A percentile compares a stretch with the other conserved stretches of the same genome.
Evolutionary conservation across 1,140 invertebrate genomes (phyloP).

Genomic region (Drosophila malerkotliana): DNA sequence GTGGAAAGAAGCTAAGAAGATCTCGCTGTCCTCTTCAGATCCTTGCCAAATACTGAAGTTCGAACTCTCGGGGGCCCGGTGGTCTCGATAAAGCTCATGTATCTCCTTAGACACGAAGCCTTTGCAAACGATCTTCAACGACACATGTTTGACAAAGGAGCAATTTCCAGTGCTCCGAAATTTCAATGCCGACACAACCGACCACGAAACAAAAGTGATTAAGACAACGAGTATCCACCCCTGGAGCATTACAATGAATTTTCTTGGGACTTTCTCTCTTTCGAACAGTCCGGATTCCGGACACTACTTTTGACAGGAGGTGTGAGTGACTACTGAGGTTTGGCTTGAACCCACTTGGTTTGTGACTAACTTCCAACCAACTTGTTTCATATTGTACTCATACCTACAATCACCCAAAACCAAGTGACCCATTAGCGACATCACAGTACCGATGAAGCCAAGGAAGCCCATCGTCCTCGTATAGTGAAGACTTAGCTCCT

Average conservation of each 20-base stretch:
- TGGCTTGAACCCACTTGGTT: no score
- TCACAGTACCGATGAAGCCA: no score
- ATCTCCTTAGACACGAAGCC: background rate
- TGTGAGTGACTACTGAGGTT: background rate
- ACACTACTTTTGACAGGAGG: background rate
- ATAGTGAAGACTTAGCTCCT: no score
- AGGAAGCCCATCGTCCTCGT: no score
- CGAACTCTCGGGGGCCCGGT: background rate
- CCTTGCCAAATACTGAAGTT: slow-evolving; percentile 15
- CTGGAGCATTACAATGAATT: slow-evolving; percentile 7
- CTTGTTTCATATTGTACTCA: no score
- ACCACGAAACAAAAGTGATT: background rate
- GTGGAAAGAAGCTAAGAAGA: slow-evolving; percentile 20
- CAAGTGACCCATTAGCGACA: no score
- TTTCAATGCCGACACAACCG: background rate
- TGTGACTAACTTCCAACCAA: no score
- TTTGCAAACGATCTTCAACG: slow-evolving; percentile 5
- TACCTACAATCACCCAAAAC: no score
- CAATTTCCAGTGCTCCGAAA: slow-evolving; percentile 29
- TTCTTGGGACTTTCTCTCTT: no score
- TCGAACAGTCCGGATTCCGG: no score
- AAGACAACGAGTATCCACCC: background rate
- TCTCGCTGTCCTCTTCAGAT: background rate
- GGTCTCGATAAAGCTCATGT: background rate
- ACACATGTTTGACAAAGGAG: background rate